Evolutionary conservation across 2,888 invertebrate species (phyloP).

Genomic region (Eledona agricola): DNA sequence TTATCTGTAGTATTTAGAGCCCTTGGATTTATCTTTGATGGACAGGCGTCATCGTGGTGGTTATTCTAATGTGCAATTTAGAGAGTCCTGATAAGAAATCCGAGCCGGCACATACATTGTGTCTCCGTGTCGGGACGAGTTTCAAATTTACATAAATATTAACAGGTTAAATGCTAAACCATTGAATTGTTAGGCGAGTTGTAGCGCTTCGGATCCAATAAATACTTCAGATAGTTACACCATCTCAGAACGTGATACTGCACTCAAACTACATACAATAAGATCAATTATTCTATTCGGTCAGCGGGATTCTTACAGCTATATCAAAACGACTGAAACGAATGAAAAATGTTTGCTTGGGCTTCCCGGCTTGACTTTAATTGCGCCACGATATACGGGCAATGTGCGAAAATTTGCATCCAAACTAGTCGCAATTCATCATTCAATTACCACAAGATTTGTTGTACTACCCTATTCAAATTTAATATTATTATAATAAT

Average conservation of each 20-base stretch:
- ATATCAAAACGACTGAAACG: neutral
- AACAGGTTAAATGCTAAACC: conserved; percentile 6
- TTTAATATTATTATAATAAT: conserved; percentile 28
- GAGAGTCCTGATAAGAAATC: conserved; percentile 12
- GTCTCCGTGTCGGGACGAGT: conserved; percentile 8
- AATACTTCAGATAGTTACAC: conserved; percentile 32
- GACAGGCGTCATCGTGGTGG: conserved; percentile 2
- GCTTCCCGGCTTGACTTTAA: conserved; percentile 6
- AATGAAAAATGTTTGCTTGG: neutral
- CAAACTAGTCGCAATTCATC: conserved; percentile 13
- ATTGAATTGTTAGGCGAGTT: conserved; percentile 10
- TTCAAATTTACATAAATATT: conserved; percentile 28
- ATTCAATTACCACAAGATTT: conserved; percentile 26
- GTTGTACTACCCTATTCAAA: conserved; percentile 14
- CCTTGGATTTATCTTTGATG: conserved; percentile 17
- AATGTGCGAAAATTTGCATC: conserved; percentile 13
- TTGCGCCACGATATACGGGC: neutral
- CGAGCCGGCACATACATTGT: conserved; percentile 3
- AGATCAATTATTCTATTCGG: conserved; percentile 12
- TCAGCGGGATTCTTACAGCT: conserved; percentile 6
- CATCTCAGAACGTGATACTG: conserved; percentile 23
- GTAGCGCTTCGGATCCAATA: conserved; percentile 21
- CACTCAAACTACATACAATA: conserved; percentile 5
- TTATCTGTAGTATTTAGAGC: conserved; percentile 14
- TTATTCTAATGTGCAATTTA: conserved; percentile 25